Percentiles rank a stretch among this genome's conserved stretches.
Conservation (phyloP, 2,797 vertebrate species). For the Coranthus polyacanthus region DNA sequence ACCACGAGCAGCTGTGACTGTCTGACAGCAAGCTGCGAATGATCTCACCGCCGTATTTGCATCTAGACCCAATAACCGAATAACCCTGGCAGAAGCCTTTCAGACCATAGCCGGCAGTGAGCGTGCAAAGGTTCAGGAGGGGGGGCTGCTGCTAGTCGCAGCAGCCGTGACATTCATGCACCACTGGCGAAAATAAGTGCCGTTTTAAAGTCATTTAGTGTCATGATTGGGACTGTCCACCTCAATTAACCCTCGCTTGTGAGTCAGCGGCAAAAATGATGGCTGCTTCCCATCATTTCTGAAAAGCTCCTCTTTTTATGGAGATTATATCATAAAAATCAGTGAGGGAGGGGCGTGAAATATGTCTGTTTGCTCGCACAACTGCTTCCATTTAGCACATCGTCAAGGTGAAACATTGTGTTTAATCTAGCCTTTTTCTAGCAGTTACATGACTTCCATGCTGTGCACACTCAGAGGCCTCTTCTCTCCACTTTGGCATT, state of each 20-base stretch:
- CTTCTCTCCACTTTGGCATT: slow-evolving; percentile 23
- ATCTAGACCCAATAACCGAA: slow-evolving; percentile 59
- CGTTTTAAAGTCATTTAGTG: slow-evolving; percentile 69
- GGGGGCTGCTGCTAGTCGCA: background rate
- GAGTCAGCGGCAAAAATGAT: slow-evolving; percentile 39
- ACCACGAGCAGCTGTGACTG: slow-evolving; percentile 53
- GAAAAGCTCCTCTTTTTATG: slow-evolving; percentile 46
- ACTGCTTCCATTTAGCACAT: slow-evolving; percentile 21
- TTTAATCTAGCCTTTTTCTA: slow-evolving; percentile 15
- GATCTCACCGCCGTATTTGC: slow-evolving; percentile 65
- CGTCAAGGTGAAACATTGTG: slow-evolving; percentile 32
- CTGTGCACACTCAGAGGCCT: background rate
- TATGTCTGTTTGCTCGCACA: slow-evolving; percentile 1
- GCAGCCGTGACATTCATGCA: slow-evolving; percentile 72
- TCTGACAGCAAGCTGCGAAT: slow-evolving; percentile 66
- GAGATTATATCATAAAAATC: slow-evolving; percentile 46
- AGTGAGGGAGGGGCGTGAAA: slow-evolving; percentile 2
- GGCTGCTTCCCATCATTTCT: slow-evolving; percentile 15
- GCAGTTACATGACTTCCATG: slow-evolving; percentile 8
- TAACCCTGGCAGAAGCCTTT: slow-evolving; percentile 41
- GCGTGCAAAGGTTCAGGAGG: background rate
- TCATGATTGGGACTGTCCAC: slow-evolving; percentile 64
- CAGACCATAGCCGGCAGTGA: slow-evolving; percentile 9
- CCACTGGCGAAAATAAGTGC: slow-evolving; percentile 62
- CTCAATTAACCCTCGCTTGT: slow-evolving; percentile 61